Conservation (phyloP, 2,113 vertebrate species). For the Hippocampus mohnikei region DNA sequence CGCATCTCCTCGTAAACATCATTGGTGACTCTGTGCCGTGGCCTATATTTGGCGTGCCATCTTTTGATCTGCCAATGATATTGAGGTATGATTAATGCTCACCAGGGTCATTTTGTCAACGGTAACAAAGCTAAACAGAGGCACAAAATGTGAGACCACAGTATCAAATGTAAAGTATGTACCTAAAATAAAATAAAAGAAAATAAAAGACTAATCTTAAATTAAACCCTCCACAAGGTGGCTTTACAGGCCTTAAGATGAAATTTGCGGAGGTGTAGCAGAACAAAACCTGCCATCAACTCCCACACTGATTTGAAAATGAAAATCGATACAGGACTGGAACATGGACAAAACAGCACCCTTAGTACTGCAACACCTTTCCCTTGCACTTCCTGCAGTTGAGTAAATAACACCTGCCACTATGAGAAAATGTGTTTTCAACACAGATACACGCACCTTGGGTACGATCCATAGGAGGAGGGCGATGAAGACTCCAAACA, state of each 20-base stretch:
- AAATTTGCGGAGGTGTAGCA: too few species aligned
- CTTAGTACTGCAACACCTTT: background rate
- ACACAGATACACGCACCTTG: slow-evolving; percentile 38
- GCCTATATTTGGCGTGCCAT: background rate
- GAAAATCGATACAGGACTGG: too few species aligned
- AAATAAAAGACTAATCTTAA: too few species aligned
- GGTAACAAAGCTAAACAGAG: background rate
- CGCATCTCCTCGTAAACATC: slow-evolving; percentile 70
- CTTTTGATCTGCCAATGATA: slow-evolving; percentile 17
- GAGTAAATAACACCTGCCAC: background rate
- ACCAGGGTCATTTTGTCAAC: background rate
- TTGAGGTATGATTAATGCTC: background rate
- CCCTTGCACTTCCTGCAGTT: background rate
- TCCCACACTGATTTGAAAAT: too few species aligned
- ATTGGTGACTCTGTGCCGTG: background rate
- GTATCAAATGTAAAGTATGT: background rate
- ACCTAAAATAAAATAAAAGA: too few species aligned
- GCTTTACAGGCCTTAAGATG: too few species aligned
- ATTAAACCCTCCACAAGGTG: too few species aligned
- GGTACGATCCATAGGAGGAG: slow-evolving; percentile 1
- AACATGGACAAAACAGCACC: background rate
- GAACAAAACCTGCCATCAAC: too few species aligned
- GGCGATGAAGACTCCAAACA: slow-evolving; percentile 12
- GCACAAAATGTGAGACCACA: background rate
- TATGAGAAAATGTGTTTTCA: background rate